These are phyloP conservation scores for Linnaemya tessellans DNA, from an alignment of 2,888 invertebrate genomes.

Conservation along the genomic window DNA sequence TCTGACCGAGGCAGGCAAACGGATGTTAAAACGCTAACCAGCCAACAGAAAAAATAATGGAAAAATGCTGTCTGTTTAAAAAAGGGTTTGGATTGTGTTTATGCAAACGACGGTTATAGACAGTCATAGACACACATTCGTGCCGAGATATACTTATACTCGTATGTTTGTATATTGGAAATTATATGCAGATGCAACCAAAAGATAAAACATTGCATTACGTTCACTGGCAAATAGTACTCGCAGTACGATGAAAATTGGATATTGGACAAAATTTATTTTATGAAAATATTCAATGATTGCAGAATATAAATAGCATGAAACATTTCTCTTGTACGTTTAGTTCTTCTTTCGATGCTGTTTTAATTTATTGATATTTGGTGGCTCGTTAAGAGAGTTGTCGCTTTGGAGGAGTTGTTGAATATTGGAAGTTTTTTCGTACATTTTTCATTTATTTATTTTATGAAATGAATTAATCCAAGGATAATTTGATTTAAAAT, in stretches of 20 bases:
- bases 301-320: slow-evolving; percentile 24
- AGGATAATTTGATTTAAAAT: neutral
- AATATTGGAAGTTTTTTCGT: neutral
- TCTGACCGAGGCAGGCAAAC: slow-evolving; percentile 19
- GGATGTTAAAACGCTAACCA: slow-evolving; percentile 45
- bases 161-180: neutral
- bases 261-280: slow-evolving; percentile 41
- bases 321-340: slow-evolving; percentile 35
- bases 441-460: neutral
- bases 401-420: neutral
- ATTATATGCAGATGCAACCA: slow-evolving; percentile 53
- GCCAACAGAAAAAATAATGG: slow-evolving; percentile 1
- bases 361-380: slow-evolving; percentile 20
- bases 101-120: neutral
- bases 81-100: slow-evolving; percentile 25
- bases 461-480: neutral
- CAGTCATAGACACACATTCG: neutral
- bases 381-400: slow-evolving; percentile 20
- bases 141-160: neutral
- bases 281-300: slow-evolving; percentile 60
- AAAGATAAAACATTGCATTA: slow-evolving; percentile 42
- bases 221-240: neutral
- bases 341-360: slow-evolving; percentile 7
- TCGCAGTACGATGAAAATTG: neutral
- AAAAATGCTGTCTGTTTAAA: slow-evolving; percentile 35